Evolutionary conservation across 92 coral and sea anemone genomes (phyloP), one percentile per base, ranked within the genome.

Genomic region (Phymanthus crucifer): DNA sequence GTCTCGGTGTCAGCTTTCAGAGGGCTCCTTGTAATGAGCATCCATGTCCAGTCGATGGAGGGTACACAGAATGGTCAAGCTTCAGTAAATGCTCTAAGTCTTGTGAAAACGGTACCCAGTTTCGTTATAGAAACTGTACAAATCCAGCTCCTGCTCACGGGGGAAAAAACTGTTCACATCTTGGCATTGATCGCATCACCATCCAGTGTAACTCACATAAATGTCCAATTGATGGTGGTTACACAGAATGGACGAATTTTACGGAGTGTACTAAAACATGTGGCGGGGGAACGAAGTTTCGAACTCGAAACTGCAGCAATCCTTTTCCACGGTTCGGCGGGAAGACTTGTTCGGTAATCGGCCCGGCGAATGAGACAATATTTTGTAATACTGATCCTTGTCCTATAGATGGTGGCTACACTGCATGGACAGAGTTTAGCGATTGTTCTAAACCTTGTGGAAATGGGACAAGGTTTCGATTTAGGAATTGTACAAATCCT

Each of bases 121-220:
- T 4, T 32, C 89, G 97, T 19, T 79, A 46, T 14, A 85, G 99
- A 56, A 77, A 46, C 45, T 95, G 99, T 74, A 79, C 91, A 14
- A 90, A 90, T 66, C 98, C 98, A 2, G 77, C 57, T 50, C 97
- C 98, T 45, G 87, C 74, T 58, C 87, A 90, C 48, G 95, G 97
- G 9, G 98, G 98, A 18, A 79, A 50, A 13, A 71, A 90, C 66
- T 94, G 98, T 45, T 79, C 92, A 32, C 19, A 29, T 16, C 66
- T 91, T 17, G 98, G 98, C 12, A 74, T 71, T 26, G 37, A 85
- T 31, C n/a, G 66, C 19, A 91, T 90, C 16, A 48, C 76, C 12
- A 71, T 17, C 14, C 36, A 65, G 33, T 95, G 98, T 71, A 92
- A 88, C 70, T 73, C 71, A 6, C 86, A 84, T 72, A 83, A 77